Conservation (phyloP, 2,888 invertebrate species). For the Lymantria monacha region DNA sequence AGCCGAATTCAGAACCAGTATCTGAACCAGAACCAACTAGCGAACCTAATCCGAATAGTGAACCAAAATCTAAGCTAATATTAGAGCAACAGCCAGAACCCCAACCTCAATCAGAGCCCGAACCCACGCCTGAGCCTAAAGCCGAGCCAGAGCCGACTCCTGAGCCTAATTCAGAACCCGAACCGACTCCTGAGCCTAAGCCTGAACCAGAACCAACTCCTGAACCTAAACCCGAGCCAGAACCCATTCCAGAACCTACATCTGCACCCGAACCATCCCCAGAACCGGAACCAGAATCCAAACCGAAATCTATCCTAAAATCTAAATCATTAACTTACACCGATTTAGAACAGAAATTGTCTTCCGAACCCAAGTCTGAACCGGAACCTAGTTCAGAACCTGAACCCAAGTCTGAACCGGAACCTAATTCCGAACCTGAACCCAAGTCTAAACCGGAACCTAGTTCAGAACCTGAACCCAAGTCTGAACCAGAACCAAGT, state of each 20-base stretch:
- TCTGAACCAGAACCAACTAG: slow-evolving; percentile 26
- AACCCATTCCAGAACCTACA: slow-evolving; percentile 26
- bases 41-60: slow-evolving; percentile 36
- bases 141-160: slow-evolving; percentile 15
- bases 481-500: slow-evolving; percentile 34
- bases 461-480: slow-evolving; percentile 42
- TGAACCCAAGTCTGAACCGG: slow-evolving; percentile 28
- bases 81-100: slow-evolving; percentile 27
- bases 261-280: slow-evolving; percentile 29
- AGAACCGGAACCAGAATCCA: slow-evolving; percentile 51
- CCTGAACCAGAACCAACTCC: slow-evolving; percentile 30
- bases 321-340: slow-evolving; percentile 55
- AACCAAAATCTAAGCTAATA: slow-evolving; percentile 19
- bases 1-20: slow-evolving; percentile 35
- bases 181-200: slow-evolving; percentile 36
- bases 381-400: slow-evolving; percentile 33
- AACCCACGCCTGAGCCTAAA: slow-evolving; percentile 45
- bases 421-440: slow-evolving; percentile 38
- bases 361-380: slow-evolving; percentile 27
- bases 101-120: slow-evolving; percentile 21
- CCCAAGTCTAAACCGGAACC: slow-evolving; percentile 34
- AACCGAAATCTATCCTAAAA: slow-evolving; percentile 41
- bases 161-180: slow-evolving; percentile 44
- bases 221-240: slow-evolving; percentile 47
- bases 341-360: slow-evolving; percentile 18